These are phyloP conservation scores for Prinia subflava DNA, from an alignment of 2,113 vertebrate species.

Conservation along the genomic window DNA sequence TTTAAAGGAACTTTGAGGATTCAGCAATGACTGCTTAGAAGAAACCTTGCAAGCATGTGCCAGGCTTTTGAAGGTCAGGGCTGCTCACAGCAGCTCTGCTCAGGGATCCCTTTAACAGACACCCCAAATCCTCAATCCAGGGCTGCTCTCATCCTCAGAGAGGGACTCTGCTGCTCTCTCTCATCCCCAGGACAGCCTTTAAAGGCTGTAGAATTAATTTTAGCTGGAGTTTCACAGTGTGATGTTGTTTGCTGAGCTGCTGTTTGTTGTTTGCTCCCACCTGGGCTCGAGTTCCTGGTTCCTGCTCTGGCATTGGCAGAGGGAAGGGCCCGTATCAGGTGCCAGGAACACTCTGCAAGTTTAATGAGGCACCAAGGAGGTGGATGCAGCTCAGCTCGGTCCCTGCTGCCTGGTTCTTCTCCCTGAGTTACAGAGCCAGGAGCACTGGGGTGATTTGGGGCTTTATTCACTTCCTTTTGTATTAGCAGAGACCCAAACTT, in stretches of 20 bases:
- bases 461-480: neutral
- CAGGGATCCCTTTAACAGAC: neutral
- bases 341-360: conserved; percentile 55
- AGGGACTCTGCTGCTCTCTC: neutral
- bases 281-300: conserved; percentile 11
- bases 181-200: neutral
- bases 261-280: neutral
- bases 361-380: conserved; percentile 61
- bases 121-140: neutral
- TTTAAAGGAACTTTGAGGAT: neutral
- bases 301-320: neutral
- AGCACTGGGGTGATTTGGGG: neutral
- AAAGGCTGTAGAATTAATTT: neutral
- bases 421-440: neutral
- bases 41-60: neutral
- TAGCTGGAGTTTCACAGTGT: neutral
- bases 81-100: neutral
- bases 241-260: neutral
- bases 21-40: neutral
- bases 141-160: neutral
- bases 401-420: neutral
- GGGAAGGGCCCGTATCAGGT: conserved; percentile 13
- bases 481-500: neutral
- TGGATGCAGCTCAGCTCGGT: neutral
- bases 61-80: neutral